Evolutionary conservation across 2,888 invertebrate species (phyloP), one percentile per base, ranked within the genome.

Genomic region (Heliconius hortense): DNA sequence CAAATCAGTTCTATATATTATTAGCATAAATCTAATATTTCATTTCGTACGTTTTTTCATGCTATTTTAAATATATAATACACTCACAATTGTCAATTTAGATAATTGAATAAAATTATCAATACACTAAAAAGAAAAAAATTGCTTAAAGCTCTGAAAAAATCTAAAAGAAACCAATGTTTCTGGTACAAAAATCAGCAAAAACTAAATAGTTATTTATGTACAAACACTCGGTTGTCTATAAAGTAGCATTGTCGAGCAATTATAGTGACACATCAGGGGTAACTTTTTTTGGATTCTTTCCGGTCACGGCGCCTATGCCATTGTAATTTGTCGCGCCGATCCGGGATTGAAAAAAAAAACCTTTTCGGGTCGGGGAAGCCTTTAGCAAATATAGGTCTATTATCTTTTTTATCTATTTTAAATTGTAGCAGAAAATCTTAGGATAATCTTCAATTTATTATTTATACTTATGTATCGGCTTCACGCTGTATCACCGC

Each of bases 241-340:
- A 85, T 85, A 83, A 84, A 84, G 82, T 71, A 60, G 60, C 86
- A 84, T 84, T 82, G 83, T 84, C 86, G 84, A 76, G 78, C 82
- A 84, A 86, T 88, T 85, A 81, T 80, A 83, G 88, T 89, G 90
- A 91, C 90, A 90, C 88, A 89, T 86, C 84, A 81, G 83, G 85
- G 82, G 81, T 88, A 85, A 85, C 48, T 85, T 87, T 86, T 84
- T 83, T 82, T 79, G 66, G 80, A 82, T 82, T 82, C 82, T 82
- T 82, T 82, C 80, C 82, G 85, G 84, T 86, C 85, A 88, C 88
- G 90, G 89, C 89, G 89, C 85, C 81, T 72, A 48, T 60, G 82
- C 81, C 83, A 79, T 84, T 88, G 84, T 90, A 91, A 92, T 92
- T 92, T 91, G 91, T 90, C 88, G 85, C 85, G 85, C 82, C 84